Evolutionary conservation across 2,888 invertebrate genomes (phyloP).

Genomic region (Cantharis flavilabris): DNA sequence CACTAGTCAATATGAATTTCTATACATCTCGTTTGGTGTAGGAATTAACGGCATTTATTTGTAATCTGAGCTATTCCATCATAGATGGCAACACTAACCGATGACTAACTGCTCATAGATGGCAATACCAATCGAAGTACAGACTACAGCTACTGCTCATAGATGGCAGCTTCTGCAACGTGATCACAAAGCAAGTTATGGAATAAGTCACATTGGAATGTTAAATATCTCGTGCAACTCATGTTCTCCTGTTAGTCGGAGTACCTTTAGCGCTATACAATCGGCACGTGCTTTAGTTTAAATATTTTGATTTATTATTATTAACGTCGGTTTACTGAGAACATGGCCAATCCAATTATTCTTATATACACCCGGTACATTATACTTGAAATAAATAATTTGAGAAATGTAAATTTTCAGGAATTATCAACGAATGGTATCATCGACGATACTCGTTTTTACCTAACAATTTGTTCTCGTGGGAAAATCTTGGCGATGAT

Average conservation of each 20-base stretch:
- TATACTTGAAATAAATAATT: background rate
- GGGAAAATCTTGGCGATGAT: background rate
- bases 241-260: constrained; percentile 28
- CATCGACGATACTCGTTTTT: background rate
- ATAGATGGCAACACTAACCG: too few species aligned
- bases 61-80: background rate
- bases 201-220: background rate
- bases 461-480: background rate
- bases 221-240: background rate
- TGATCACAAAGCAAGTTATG: background rate
- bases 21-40: background rate
- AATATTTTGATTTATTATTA: background rate
- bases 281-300: constrained; percentile 10
- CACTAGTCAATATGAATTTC: background rate
- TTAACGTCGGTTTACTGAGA: background rate
- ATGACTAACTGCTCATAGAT: background rate
- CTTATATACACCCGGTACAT: background rate
- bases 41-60: background rate
- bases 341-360: background rate
- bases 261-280: constrained; percentile 30
- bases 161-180: background rate
- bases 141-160: background rate
- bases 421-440: background rate
- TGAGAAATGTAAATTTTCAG: background rate
- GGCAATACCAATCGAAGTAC: background rate